Base-by-base conservation (phyloP, 2,797 vertebrate genomes). In the Centroberyx gerrardi region DNA sequence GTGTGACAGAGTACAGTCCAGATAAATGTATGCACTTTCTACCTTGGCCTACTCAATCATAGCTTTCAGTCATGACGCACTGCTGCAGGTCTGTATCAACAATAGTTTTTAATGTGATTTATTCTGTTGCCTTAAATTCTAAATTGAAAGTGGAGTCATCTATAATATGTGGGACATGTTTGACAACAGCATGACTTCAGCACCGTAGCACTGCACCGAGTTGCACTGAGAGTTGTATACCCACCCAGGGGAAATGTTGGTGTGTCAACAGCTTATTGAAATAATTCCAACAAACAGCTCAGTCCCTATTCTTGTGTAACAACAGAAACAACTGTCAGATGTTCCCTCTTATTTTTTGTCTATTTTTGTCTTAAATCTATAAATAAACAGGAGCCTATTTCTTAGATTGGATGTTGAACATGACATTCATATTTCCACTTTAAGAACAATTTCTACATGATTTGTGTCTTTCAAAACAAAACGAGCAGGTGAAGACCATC, bases 301-400 rank as follows among this genome's bases (percentile, higher is more conserved):
- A 6, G 69, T 80, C 58, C 87, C 82, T 82, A 66, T 81, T 82
- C 59, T 67, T 13, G 36, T 75, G 14, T 36, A 70, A 82, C 74
- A 49, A 42, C 56, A 75, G 69, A 68, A 65, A 2, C n/a, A 67
- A 36, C 53, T 83, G 67, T 82, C 71, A 83, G 72, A 80, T 70
- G 53, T 81, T 76, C 78, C 15, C 10, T 53, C 46, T 71, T 78
- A 44, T 76, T 90, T 80, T 52, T 80, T 58, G 61, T 83, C 75
- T 85, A 56, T 87, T 90, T 89, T 78, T 74, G 70, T 88, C 72
- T 77, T 71, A 61, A 83, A 85, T 81, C 72, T 81, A 83, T 83
- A 78, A 93, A 93, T 90, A 91, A 91, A 91, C 18, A 55, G 29
- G 49, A 17, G n/a, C 17, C 44, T 38, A 27, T 77, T 87, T 88